phyloP scores from a whole-genome alignment of 2,888 invertebrate genomes.

The Ennomos fuscantarius region DNA sequence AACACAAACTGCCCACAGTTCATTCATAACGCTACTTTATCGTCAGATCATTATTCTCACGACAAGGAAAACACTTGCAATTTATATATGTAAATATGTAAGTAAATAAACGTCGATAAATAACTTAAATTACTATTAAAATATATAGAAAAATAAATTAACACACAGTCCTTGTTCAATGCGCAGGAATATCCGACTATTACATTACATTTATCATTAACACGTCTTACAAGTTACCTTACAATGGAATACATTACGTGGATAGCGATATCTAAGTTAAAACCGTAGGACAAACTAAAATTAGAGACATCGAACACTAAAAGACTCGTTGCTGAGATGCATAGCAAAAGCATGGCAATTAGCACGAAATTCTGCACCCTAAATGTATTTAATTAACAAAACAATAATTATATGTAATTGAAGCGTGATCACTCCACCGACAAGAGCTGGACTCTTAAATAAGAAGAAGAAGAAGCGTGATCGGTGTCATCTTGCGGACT shows the following conservation, averaged over 20 bases:
- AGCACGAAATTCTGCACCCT: conserved; percentile 82
- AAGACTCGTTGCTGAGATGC: conserved; percentile 75
- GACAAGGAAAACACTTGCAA: conserved; percentile 61
- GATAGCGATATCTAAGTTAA: conserved; percentile 71
- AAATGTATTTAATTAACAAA: conserved; percentile 69
- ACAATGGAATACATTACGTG: conserved; percentile 78
- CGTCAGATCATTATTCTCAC: conserved; percentile 72
- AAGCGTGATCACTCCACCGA: too few species aligned
- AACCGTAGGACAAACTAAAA: conserved; percentile 63
- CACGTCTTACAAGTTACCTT: conserved; percentile 75
- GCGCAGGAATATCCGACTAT: conserved; percentile 74
- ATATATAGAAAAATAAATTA: conserved; percentile 78
- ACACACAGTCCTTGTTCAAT: conserved; percentile 82
- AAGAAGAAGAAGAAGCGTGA: too few species aligned
- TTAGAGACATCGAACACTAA: conserved; percentile 58
- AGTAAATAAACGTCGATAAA: conserved; percentile 74
- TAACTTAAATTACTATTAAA: conserved; percentile 76
- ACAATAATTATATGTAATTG: conserved; percentile 68
- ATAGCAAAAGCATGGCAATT: conserved; percentile 80
- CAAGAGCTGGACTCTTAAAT: too few species aligned
- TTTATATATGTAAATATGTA: conserved; percentile 57
- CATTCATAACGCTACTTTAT: conserved; percentile 55
- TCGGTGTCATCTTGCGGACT: background rate
- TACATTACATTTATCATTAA: conserved; percentile 71
- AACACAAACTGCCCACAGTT: conserved; percentile 65